These are phyloP conservation scores for Apus apus DNA, from an alignment of 2,113 vertebrate species.

Conservation along the genomic window DNA sequence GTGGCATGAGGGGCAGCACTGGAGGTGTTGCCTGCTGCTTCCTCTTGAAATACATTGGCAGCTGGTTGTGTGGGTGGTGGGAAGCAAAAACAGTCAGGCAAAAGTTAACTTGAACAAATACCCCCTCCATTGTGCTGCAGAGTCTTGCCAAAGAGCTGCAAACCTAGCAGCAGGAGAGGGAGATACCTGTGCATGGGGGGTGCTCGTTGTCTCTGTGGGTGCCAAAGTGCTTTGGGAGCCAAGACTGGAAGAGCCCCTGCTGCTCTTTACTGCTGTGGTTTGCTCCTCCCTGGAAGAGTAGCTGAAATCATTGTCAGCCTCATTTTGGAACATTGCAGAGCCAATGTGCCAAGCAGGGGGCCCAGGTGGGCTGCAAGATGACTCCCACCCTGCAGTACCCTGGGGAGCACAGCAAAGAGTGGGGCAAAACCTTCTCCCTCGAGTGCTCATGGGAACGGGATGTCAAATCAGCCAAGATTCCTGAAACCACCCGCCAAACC, in stretches of 20 bases:
- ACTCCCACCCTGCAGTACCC: neutral
- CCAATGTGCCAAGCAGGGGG: neutral
- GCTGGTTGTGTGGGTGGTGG: neutral
- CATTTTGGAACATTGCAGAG: rapidly evolving
- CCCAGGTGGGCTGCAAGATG: neutral
- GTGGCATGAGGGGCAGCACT: neutral
- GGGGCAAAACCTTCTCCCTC: neutral
- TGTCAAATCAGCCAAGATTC: neutral
- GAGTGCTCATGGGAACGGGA: neutral
- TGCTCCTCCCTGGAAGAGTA: neutral
- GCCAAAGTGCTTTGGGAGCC: neutral
- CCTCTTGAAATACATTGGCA: neutral
- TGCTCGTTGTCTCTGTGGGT: neutral
- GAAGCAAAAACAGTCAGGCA: neutral
- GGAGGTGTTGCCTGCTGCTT: neutral
- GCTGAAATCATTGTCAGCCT: neutral
- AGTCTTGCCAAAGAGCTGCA: neutral
- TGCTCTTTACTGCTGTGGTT: neutral
- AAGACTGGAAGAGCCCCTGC: neutral
- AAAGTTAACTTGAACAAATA: neutral
- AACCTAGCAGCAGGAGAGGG: neutral
- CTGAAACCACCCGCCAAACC: neutral
- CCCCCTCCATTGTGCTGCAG: neutral
- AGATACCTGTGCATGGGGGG: neutral
- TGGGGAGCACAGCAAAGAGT: neutral